Conservation (phyloP, 1,140 invertebrate species). For the Caenorhabditis elegans region WBcel235 BX284605.5:5158501-5159000, state of each 20-base stretch:
- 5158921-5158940: constrained; percentile 36
- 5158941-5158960: constrained; percentile 26
- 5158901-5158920: constrained; percentile 42
- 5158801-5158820: constrained; percentile 37
- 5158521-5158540: constrained; percentile 12
- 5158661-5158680: constrained; percentile 30
- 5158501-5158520: not conserved
- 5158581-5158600: not conserved
- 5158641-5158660: constrained; percentile 9
- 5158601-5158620: not conserved
- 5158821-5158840: constrained; percentile 39
- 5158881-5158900: constrained; percentile 3
- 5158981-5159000: constrained; percentile 47
- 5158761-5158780: constrained; percentile 30
- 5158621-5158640: constrained; percentile 24
- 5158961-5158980: constrained; percentile 28
- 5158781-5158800: constrained; percentile 25
- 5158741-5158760: constrained; percentile 31
- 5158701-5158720: constrained; percentile 47
- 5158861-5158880: no score
- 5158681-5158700: constrained; percentile 43
- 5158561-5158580: not conserved
- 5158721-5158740: constrained; percentile 36
- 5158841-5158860: constrained; percentile 20
- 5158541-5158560: not conserved